phyloP scores from a whole-genome alignment of 2,888 invertebrate genomes.

The Proisotoma minuta region DNA sequence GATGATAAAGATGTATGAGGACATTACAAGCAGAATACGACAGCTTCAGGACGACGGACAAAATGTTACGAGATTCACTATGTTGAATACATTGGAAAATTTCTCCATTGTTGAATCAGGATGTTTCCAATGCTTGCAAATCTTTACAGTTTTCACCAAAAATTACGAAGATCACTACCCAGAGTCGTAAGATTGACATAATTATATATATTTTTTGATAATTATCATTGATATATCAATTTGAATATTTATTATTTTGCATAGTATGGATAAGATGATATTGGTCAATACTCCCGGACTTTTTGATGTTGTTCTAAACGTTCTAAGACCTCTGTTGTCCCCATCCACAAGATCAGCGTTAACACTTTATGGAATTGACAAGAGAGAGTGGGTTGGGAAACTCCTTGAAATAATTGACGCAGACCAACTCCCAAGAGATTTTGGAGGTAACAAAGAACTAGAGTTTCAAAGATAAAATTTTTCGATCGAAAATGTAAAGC shows the following conservation, averaged over 20 bases:
- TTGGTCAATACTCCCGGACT: background rate
- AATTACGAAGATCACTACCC: background rate
- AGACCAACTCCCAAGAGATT: too few species aligned
- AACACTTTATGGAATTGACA: too few species aligned
- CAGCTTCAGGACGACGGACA: background rate
- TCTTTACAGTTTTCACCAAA: background rate
- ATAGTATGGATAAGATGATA: background rate
- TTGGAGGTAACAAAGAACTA: too few species aligned
- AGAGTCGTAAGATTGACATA: too few species aligned
- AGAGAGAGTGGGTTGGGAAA: too few species aligned
- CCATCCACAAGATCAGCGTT: background rate
- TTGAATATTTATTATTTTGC: too few species aligned
- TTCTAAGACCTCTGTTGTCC: background rate
- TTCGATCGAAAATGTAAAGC: too few species aligned
- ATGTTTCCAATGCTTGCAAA: background rate
- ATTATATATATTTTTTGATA: too few species aligned
- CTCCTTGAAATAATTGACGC: too few species aligned
- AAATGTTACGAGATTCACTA: background rate
- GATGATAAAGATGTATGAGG: background rate
- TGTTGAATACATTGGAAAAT: background rate
- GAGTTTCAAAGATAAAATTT: too few species aligned
- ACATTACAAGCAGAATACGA: background rate
- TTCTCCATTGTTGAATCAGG: background rate
- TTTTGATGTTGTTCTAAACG: background rate
- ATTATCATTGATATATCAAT: too few species aligned